Evolutionary conservation across 2,113 vertebrate genomes (phyloP), one percentile per base, ranked within the genome.

Genomic region (Clarias gariepinus): DNA sequence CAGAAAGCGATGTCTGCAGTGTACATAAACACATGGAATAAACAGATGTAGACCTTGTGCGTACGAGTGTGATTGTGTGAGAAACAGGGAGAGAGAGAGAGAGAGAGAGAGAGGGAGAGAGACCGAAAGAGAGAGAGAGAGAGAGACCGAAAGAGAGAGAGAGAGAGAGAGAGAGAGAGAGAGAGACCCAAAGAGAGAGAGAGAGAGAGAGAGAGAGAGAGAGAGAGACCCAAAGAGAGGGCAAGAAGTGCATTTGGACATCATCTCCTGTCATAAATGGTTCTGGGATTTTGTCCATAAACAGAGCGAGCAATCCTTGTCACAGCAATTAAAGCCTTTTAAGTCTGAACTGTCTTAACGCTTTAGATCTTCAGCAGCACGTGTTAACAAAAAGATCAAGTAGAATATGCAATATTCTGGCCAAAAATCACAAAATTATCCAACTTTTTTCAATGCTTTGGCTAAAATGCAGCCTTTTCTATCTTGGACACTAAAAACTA

Each of bases 361-460:
- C 28, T 69, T 30, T 36, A 85, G 33, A 68, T 63, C 23, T 82
- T 58, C 8, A 60, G 33, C 16, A n/a, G 25, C 36, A 88, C 66
- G 4, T 76, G 7, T 57, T 33, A 58, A 60, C 12, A 71, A 21
- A 78, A 13, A 66, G 25, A 33, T 41, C 19, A 85, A 68, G 30
- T 25, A 4, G 19, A 79, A 76, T 60, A 53, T 36, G 7, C 6
- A 68, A 76, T 60, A 60, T 61, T 19, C 10, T 83, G 66, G 53
- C 10, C 25, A 25, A 82, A 76, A 52, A 61, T 61, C 23, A 77
- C 64, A 57, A 25, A 86, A 57, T 74, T 86, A 88, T 87, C 84
- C 66, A 53, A 52, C 53, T 52, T n/a, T 6, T 82, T 15, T 61
- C 83, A 89, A 66, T 83, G 68, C 87, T 86, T 79, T 69, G 36